Base-by-base conservation (phyloP, 64 coral and sea anemone species). In the Stichodactyla mertensii region DNA sequence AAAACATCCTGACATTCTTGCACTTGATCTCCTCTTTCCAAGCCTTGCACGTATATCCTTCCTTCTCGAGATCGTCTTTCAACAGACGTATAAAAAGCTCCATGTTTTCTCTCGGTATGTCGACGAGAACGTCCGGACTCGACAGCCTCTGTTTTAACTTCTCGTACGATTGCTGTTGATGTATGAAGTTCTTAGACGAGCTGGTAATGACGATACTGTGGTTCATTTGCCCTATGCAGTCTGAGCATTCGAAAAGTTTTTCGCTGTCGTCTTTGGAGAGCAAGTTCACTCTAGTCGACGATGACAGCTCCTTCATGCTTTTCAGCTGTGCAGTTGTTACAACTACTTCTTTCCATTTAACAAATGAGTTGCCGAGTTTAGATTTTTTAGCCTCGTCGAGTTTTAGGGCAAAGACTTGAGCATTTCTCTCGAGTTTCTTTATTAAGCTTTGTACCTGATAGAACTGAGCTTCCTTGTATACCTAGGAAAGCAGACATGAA, bases 381-480 rank as follows among this genome's bases (percentile, higher is more conserved):
- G 86, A 69, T 84, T 93, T 97, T 27, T 78, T 92, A 6, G 91
- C 88, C 26, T 93, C 82, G 86, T 97, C 88, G 52, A 97, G 91
- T 81, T 93, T 97, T 14, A 82, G 64, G 5, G 94, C 86, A 57
- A 97, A 97, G 28, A 97, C 91, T 45, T 93, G 88, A 1, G 94
- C 79, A 45, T 90, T 92, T 64, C 94, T 85, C 54, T 97, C 94
- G 16, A 97, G 85, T 61, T 80, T 97, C 18, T 90, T 70, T 5
- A 97, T 67, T 15, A 97, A 62, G 19, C 91, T 87, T 52, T 69
- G 64, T 55, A 97, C 87, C 91, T 93, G 94, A 78, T 93, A 93
- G 67, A 87, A 97, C 55, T 92, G 85, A 4, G 94, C 90, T 51
- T 95, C 93, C n/a, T 95, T 89, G 84, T 92, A 95, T 58, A 95